A percentile compares a stretch with the other conserved stretches of the same genome.
These are phyloP conservation scores for Rana temporaria DNA, from an alignment of 2,113 vertebrate genomes.

Conservation along the genomic window DNA sequence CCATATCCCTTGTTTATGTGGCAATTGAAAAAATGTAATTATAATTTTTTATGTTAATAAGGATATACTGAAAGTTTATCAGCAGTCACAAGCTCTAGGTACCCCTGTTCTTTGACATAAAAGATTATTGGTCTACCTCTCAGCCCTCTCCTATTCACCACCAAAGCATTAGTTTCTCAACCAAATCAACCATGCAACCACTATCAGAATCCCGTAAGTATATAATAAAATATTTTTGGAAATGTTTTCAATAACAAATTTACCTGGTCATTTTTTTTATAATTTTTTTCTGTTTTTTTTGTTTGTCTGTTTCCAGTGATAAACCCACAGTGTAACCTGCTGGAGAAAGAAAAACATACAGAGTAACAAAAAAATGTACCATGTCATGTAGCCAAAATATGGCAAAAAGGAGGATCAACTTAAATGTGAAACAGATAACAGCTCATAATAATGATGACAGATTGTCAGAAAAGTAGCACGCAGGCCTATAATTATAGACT, in stretches of 20 bases:
- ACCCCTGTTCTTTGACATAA: too few relatives aligned
- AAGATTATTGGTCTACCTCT: too few relatives aligned
- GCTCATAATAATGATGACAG: constrained; percentile 69
- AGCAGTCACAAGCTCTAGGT: too few relatives aligned
- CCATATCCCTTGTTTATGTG: too few relatives aligned
- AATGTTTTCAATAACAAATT: neutral
- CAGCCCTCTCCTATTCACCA: too few relatives aligned
- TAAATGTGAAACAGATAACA: constrained; percentile 54
- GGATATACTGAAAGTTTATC: too few relatives aligned
- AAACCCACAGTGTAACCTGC: constrained; percentile 43
- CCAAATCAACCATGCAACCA: too few relatives aligned
- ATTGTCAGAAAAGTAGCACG: constrained; percentile 68
- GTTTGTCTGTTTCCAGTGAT: constrained; percentile 22
- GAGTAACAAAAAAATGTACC: constrained; percentile 37
- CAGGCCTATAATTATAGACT: constrained; percentile 69
- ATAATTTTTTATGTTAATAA: too few relatives aligned
- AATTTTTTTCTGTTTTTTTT: constrained; percentile 37
- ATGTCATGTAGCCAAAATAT: constrained; percentile 5
- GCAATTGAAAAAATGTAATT: too few relatives aligned
- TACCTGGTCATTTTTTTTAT: neutral
- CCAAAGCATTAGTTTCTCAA: too few relatives aligned
- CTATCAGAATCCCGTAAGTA: neutral
- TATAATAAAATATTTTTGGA: neutral
- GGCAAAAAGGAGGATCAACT: constrained; percentile 48
- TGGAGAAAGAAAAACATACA: constrained; percentile 30